Evolutionary conservation across 2,113 vertebrate genomes (phyloP), one percentile per base, ranked within the genome.

Genomic region (Sus scrofa): DNA sequence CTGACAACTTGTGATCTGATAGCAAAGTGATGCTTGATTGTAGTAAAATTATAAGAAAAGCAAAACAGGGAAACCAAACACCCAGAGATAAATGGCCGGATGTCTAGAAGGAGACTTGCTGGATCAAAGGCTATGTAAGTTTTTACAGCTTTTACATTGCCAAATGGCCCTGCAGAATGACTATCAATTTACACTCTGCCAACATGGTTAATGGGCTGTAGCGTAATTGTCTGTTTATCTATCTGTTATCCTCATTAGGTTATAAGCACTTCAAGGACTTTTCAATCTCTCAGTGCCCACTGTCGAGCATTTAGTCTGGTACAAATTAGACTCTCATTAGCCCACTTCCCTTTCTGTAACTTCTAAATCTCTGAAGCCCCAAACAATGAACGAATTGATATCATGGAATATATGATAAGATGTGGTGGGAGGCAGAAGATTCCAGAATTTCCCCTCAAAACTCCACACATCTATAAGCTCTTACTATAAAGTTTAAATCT

Each of bases 191-290:
- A 91, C 58, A 94, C 83, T 95, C 96, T 44, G 86, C 96, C 97
- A 93, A 30, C 93, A 77, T 93, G 83, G 82, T 95, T 97, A 98
- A 97, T 97, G 97, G 74, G 58, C 97, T 97, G 79, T 84, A 92
- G 34, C 93, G 26, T 97, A 95, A 97, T 96, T 97, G 95, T 97
- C 97, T 97, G 93, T 97, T 97, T 97, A 97, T 96, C 97, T 97
- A 73, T 94, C 96, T 97, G 73, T 93, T 97, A 81, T 95, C 95
- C 89, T 98, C 83, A 97, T 97, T 97, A 98, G 89, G 73, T 65
- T 54, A 18, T 83, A 91, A 84, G 54, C 86, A 92, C 86, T 96
- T 97, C 95, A 95, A 98, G 89, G 95, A 93, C 95, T 91, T 95
- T 85, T 70, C 92, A 94, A 75, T 97, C 87, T 97, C 70, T 96